These are phyloP conservation scores for Fregetta grallaria DNA, from an alignment of 2,113 vertebrate species.

Conservation along the genomic window DNA sequence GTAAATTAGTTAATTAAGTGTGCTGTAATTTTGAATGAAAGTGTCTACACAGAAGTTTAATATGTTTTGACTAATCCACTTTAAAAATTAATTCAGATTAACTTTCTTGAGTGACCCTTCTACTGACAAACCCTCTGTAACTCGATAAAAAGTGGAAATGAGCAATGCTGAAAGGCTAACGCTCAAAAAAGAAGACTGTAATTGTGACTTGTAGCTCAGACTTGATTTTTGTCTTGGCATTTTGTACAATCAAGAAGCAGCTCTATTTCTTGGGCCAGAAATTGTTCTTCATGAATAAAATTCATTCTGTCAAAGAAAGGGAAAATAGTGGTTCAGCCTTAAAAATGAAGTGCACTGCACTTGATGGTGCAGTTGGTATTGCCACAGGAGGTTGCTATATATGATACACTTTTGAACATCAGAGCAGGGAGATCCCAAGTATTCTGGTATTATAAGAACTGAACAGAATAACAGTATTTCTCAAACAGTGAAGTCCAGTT, in stretches of 20 bases:
- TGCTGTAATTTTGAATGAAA: conserved; percentile 45
- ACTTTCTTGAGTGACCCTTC: conserved; percentile 24
- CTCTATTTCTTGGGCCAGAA: background rate
- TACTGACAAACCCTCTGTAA: background rate
- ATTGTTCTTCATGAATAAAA: background rate
- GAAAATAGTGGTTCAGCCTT: background rate
- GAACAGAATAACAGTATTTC: background rate
- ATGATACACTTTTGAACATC: background rate
- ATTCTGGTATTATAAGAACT: background rate
- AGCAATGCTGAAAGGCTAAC: background rate
- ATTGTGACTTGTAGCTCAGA: background rate
- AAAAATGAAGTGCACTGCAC: background rate
- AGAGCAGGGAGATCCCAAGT: background rate
- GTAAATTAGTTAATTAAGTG: conserved; percentile 57
- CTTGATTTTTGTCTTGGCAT: background rate
- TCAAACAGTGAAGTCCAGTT: background rate
- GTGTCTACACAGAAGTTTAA: conserved; percentile 28
- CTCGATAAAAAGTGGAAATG: background rate
- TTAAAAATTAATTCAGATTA: conserved; percentile 55
- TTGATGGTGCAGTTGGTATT: background rate
- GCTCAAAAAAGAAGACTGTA: background rate
- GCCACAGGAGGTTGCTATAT: background rate
- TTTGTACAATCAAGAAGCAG: background rate
- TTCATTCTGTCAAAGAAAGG: background rate
- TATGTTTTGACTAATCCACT: conserved; percentile 51